Percentiles rank a stretch among this genome's conserved stretches.
phyloP scores from a whole-genome alignment of 2,888 invertebrate genomes.

The Stenodema calcarata region DNA sequence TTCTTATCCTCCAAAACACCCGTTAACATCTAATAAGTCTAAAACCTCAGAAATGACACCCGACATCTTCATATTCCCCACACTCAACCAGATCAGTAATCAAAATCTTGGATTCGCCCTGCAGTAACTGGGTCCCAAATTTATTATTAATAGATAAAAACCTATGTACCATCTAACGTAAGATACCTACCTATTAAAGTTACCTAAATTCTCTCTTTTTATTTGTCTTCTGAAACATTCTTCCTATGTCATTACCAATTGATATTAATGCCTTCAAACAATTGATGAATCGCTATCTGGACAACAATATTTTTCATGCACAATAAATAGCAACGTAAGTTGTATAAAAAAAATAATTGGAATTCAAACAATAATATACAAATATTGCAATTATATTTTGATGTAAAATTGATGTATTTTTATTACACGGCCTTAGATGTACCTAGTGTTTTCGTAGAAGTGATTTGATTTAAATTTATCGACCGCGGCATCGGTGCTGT shows the following conservation, averaged over 20 bases:
- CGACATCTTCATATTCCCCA: no score
- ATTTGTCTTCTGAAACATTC: neutral
- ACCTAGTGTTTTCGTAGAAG: slow-evolving; percentile 1
- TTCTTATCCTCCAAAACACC: no score
- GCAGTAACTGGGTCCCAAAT: no score
- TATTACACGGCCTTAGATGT: slow-evolving; percentile 22
- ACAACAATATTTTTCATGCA: slow-evolving; percentile 28
- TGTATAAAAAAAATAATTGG: slow-evolving; percentile 1
- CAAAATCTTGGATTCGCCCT: no score
- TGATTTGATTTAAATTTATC: neutral
- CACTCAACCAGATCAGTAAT: no score
- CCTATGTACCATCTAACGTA: neutral
- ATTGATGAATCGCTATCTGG: neutral
- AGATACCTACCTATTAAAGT: neutral
- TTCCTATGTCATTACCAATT: neutral
- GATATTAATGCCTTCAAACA: neutral
- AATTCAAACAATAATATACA: slow-evolving; percentile 7
- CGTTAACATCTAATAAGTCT: no score
- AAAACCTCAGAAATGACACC: no score
- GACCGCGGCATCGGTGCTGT: neutral
- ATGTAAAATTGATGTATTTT: slow-evolving; percentile 24
- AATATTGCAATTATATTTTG: slow-evolving; percentile 25
- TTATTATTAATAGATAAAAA: no score
- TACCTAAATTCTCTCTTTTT: neutral
- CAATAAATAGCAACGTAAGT: slow-evolving; percentile 27